phyloP scores from a whole-genome alignment of 2,888 invertebrate species.

The Chironomus tentans region DNA sequence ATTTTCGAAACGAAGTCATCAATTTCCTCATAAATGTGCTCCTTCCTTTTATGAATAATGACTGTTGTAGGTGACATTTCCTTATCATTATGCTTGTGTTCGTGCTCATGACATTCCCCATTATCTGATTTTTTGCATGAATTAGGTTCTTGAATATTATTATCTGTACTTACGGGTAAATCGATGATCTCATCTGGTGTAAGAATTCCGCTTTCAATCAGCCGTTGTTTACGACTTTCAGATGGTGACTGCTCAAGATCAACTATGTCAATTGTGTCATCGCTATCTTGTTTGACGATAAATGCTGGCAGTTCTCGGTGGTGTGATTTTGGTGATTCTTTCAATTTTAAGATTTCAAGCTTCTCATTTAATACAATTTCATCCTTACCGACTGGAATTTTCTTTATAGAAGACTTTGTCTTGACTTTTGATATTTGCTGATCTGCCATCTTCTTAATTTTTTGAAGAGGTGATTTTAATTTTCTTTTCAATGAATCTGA shows the following conservation, averaged over 20 bases:
- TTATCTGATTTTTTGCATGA: slow-evolving; percentile 40
- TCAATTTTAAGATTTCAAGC: slow-evolving; percentile 52
- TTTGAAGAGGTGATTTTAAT: slow-evolving; percentile 14
- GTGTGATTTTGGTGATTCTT: slow-evolving; percentile 52
- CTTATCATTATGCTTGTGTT: slow-evolving; percentile 11
- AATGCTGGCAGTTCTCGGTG: slow-evolving; percentile 43
- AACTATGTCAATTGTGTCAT: slow-evolving; percentile 40
- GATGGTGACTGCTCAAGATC: slow-evolving; percentile 42
- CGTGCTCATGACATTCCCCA: slow-evolving; percentile 37
- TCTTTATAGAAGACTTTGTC: slow-evolving; percentile 36
- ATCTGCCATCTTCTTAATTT: slow-evolving; percentile 55
- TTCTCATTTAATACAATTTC: slow-evolving; percentile 44
- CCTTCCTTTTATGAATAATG: slow-evolving; percentile 42
- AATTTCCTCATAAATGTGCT: slow-evolving; percentile 56
- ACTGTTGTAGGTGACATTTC: too few relatives aligned
- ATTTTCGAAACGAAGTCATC: slow-evolving; percentile 33
- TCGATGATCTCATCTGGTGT: slow-evolving; percentile 41
- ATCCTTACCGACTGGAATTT: slow-evolving; percentile 37
- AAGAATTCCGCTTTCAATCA: slow-evolving; percentile 32
- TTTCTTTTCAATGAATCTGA: slow-evolving; percentile 21
- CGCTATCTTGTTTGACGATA: slow-evolving; percentile 43
- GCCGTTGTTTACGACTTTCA: slow-evolving; percentile 32
- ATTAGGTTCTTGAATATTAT: not conserved
- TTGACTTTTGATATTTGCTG: slow-evolving; percentile 49
- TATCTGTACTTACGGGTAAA: slow-evolving; percentile 30